Evolutionary conservation across 2,113 vertebrate genomes (phyloP), one percentile per base, ranked within the genome.

Genomic region (Brachionichthys hirsutus): DNA sequence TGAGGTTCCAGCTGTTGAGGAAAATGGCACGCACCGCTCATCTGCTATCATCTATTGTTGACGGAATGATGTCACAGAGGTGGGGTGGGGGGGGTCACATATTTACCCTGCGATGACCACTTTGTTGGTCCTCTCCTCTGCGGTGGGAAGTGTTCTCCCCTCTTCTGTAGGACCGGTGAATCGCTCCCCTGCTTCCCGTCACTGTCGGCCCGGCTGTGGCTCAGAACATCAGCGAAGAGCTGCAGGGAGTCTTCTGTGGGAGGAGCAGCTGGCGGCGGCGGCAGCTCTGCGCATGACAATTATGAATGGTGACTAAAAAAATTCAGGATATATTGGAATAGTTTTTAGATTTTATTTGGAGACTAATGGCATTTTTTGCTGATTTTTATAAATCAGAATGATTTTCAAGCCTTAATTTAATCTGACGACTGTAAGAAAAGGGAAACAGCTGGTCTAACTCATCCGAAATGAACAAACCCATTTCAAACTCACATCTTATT

Each of bases 201-300:
- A 45, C 48, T 64, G 62, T 92, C 92, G 11, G 88, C 82, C 65
- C 67, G 66, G 61, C 88, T 84, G 68, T 81, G 88, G 12, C 84
- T 87, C 63, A 87, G 44, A 49, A 80, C 83, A 3, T 80, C 65
- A 10, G 83, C 78, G 80, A 87, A 75, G 50, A 84, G 86, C 62
- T 89, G 88, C 18, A 74, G 59, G 1, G 82, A 64, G 61, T 82
- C 85, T 20, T 94, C 91, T 6, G 87, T 77, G 0, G 93, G 90
- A 0, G 94, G 94, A 0, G 93, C 94, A 82, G 93, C 77, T 0
- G 94, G 95, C 0, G 94, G 94, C 1, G 95, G 94, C 0, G 95
- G 95, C 56, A 96, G 88, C 12, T 94, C 95, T 97, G 80, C 4
- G 20, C 20, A 59, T 43, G 73, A 50, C 51, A 8, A 30, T 63